These are phyloP conservation scores for Frieseomelitta varia DNA, from an alignment of 1,140 invertebrate species.

Conservation along the genomic window DNA sequence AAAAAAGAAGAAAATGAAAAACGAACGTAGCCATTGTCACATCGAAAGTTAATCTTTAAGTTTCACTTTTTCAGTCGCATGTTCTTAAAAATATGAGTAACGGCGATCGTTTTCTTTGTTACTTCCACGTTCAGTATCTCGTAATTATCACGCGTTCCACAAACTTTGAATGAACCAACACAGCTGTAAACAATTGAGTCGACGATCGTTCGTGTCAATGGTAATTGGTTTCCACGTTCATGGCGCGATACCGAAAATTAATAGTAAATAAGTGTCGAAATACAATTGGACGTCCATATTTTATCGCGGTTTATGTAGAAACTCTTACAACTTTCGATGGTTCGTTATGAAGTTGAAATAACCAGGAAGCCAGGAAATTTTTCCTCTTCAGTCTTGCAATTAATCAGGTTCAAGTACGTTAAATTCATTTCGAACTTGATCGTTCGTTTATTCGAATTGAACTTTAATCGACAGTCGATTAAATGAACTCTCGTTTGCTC, in stretches of 20 bases:
- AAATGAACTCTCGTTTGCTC: too few relatives aligned
- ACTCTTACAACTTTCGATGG: neutral
- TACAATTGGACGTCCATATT: neutral
- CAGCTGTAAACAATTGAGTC: neutral
- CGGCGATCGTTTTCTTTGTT: neutral
- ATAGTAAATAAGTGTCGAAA: neutral
- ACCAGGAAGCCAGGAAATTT: too few relatives aligned
- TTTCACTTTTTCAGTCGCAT: too few relatives aligned
- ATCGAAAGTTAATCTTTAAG: too few relatives aligned
- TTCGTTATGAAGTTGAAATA: neutral
- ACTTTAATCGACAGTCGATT: too few relatives aligned
- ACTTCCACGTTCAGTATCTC: neutral
- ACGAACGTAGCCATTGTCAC: too few relatives aligned
- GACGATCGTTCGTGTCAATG: neutral
- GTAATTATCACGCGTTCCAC: neutral
- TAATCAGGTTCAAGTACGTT: too few relatives aligned
- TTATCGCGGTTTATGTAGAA: neutral
- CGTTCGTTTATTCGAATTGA: too few relatives aligned
- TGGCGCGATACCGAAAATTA: neutral
- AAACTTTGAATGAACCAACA: neutral
- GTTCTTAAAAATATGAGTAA: neutral
- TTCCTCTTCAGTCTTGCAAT: too few relatives aligned
- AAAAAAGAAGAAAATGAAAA: too few relatives aligned
- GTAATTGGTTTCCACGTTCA: constrained; percentile 8
- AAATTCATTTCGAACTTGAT: too few relatives aligned